Evolutionary conservation across 2,113 vertebrate genomes (phyloP), one percentile per base, ranked within the genome.

Genomic region (Thomomys bottae): DNA sequence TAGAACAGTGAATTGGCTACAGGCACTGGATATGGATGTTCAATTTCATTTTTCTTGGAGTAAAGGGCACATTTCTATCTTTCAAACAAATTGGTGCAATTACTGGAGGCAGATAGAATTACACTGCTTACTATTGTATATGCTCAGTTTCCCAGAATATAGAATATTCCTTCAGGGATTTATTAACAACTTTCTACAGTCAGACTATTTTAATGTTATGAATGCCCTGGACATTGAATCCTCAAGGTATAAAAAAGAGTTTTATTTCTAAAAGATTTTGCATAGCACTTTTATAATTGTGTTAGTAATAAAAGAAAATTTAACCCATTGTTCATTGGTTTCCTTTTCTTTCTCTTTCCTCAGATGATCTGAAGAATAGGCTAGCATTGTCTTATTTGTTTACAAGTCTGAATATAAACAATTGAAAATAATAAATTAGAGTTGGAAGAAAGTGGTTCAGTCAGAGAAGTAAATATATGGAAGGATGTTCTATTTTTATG

Each of bases 61-160:
- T 89, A 94, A 95, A 96, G 94, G 91, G 80, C 77, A 95, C 76
- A 93, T 95, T 95, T 96, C 86, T 95, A 93, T 84, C 94, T 96
- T 95, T 95, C 84, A 94, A 91, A 95, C 86, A 96, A 96, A 95
- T 96, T 95, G 95, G 88, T 89, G 82, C 96, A 95, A 95, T 96
- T 96, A 96, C 94, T 90, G 90, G 80, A 95, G 84, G 76, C 68
- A 95, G 92, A 93, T 23, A 89, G 88, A 94, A 96, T 95, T 96
- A 96, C 75, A 84, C 45, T 80, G 76, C 67, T 77, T 93, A 83
- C 93, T 90, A 92, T 84, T 93, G 89, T 84, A 84, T 93, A 77
- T 95, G 90, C 72, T 94, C 68, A 66, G 88, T 95, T 95, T 95
- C 87, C 83, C 86, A 94, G 94, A 88, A 96, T 93, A 88, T 21